phyloP scores from a whole-genome alignment of 2,888 invertebrate genomes.

The Andrena dorsata region DNA sequence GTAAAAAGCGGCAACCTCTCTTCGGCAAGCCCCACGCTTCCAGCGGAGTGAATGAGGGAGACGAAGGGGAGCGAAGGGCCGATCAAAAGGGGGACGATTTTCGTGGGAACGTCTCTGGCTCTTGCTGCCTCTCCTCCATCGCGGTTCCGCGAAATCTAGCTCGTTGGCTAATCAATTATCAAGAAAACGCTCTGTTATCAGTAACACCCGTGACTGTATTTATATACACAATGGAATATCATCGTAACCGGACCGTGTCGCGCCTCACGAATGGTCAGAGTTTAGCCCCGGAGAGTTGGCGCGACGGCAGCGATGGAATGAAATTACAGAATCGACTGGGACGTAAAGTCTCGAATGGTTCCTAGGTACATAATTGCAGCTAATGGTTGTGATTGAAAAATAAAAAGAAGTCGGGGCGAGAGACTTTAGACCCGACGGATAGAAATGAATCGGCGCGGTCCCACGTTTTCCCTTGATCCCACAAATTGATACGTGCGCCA shows the following conservation, averaged over 20 bases:
- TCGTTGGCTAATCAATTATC: background rate
- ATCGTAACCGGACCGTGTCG: background rate
- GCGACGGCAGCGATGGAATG: too few species aligned
- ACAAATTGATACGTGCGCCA: constrained; percentile 75
- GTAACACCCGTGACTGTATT: background rate
- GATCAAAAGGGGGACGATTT: constrained; percentile 75
- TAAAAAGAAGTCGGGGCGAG: background rate
- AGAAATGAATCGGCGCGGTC: constrained; percentile 23
- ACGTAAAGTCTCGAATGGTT: too few species aligned
- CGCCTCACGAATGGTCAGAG: too few species aligned
- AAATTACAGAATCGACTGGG: too few species aligned
- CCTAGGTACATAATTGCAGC: background rate
- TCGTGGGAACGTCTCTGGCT: constrained; percentile 83
- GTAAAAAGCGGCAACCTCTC: constrained; percentile 39
- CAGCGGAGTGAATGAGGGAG: constrained; percentile 4
- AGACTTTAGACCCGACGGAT: background rate
- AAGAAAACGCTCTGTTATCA: background rate
- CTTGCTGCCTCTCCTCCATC: constrained; percentile 55
- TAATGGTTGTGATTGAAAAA: background rate
- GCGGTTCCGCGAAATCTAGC: constrained; percentile 28
- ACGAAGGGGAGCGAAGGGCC: constrained; percentile 60
- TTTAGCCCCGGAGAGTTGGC: too few species aligned
- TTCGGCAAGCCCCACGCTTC: background rate
- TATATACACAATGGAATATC: background rate
- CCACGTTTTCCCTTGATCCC: constrained; percentile 29